These are phyloP conservation scores for Amphiprion clarkii DNA, from an alignment of 2,797 vertebrate genomes.

Conservation along the genomic window DNA sequence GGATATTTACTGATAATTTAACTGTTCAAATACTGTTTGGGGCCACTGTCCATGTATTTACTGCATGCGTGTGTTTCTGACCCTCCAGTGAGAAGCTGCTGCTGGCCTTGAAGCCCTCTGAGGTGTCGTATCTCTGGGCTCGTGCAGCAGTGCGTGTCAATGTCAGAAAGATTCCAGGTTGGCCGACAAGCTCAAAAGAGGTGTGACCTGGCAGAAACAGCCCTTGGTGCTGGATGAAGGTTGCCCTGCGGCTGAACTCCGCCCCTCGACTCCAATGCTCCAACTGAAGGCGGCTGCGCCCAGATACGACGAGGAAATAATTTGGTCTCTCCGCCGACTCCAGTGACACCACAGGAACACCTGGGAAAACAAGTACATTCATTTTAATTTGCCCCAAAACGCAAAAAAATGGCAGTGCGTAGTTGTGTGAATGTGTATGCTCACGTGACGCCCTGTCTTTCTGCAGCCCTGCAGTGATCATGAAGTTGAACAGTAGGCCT, in stretches of 20 bases:
- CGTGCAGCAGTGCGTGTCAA: constrained; percentile 85
- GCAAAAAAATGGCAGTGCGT: not conserved
- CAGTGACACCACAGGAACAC: constrained; percentile 90
- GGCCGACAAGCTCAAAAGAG: constrained; percentile 92
- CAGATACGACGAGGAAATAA: constrained; percentile 90
- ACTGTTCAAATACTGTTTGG: not conserved
- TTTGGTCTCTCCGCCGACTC: constrained; percentile 98
- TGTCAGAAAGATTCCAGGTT: constrained; percentile 92
- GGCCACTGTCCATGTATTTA: constrained; percentile 1
- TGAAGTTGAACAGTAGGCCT: constrained; percentile 93
- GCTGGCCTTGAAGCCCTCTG: constrained; percentile 91
- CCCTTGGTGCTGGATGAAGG: constrained; percentile 96
- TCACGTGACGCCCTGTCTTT: constrained; percentile 93
- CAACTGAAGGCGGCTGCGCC: constrained; percentile 85
- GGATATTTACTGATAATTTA: no score
- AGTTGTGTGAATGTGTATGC: constrained; percentile 48
- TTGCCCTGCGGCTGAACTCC: constrained; percentile 88
- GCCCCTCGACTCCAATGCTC: constrained; percentile 89
- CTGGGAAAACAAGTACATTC: constrained; percentile 70
- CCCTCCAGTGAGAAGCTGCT: constrained; percentile 96
- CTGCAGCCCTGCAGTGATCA: constrained; percentile 94
- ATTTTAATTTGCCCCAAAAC: not conserved
- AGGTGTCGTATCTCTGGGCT: constrained; percentile 90
- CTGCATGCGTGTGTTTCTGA: constrained; percentile 71
- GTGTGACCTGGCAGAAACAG: constrained; percentile 92